Percentiles rank a stretch among this genome's conserved stretches.
Conservation (phyloP, 2,888 invertebrate genomes). For the Tanypteryx hageni region DNA sequence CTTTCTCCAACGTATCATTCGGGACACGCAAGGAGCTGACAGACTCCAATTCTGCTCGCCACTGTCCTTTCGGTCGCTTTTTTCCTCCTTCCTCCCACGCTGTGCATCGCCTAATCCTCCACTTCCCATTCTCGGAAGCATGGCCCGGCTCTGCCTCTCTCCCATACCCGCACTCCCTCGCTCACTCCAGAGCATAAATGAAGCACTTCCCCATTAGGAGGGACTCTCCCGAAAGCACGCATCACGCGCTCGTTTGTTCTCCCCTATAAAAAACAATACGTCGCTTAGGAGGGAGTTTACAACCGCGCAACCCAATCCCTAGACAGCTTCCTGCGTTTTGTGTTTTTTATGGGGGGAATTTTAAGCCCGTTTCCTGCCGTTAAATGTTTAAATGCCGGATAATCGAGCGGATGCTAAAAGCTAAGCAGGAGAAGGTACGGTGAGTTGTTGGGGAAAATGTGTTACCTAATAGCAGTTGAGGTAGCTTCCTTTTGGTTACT, state of each 20-base stretch:
- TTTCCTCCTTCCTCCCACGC: neutral
- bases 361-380: slow-evolving; percentile 49
- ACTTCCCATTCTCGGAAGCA: neutral
- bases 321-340: slow-evolving; percentile 12
- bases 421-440: too few species aligned
- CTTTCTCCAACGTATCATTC: slow-evolving; percentile 44
- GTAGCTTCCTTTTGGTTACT: too few species aligned
- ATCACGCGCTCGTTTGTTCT: slow-evolving; percentile 45
- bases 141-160: slow-evolving; percentile 12
- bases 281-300: neutral
- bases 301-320: neutral
- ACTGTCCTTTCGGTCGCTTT: neutral
- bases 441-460: too few species aligned
- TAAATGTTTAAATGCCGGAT: neutral
- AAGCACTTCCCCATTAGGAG: slow-evolving; percentile 57
- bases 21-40: neutral
- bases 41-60: neutral
- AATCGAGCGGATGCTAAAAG: neutral
- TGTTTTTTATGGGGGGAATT: slow-evolving; percentile 9
- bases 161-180: neutral
- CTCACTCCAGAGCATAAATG: slow-evolving; percentile 32
- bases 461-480: too few species aligned
- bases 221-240: slow-evolving; percentile 40
- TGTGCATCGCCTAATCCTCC: neutral
- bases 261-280: slow-evolving; percentile 24